Percentiles rank a stretch among this genome's conserved stretches.
These are phyloP conservation scores for Formicarius rufipectus DNA, from an alignment of 2,113 vertebrate genomes.

Conservation along the genomic window DNA sequence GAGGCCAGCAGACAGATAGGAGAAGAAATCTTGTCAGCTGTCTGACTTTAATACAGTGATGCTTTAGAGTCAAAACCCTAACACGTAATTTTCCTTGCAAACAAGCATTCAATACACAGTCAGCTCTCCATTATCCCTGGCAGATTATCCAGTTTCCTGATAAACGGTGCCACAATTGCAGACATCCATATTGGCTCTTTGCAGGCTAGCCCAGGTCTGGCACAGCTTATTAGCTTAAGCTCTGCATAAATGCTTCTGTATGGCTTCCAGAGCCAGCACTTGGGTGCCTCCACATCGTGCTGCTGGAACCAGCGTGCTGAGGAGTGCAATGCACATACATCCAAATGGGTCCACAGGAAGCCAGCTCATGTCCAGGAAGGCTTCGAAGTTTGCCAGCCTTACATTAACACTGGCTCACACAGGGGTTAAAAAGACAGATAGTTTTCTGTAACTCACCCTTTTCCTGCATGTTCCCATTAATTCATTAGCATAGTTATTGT, in stretches of 20 bases:
- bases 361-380: not conserved
- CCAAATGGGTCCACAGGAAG: not conserved
- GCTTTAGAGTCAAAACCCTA: conserved; percentile 30
- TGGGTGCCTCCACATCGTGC: fast-evolving
- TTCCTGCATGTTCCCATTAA: conserved; percentile 46
- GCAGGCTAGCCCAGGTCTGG: conserved; percentile 36
- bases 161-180: conserved; percentile 43
- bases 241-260: conserved; percentile 31
- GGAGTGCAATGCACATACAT: not conserved
- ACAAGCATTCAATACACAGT: conserved; percentile 17
- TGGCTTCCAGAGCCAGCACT: not conserved
- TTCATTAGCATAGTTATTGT: conserved; percentile 63
- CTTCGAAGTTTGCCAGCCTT: not conserved
- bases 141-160: conserved; percentile 58
- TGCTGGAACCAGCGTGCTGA: not conserved
- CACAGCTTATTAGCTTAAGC: conserved; percentile 55
- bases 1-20: conserved; percentile 14
- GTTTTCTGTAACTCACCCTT: conserved; percentile 38
- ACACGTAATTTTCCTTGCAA: conserved; percentile 39
- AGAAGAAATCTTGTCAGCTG: conserved; percentile 38
- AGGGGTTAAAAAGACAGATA: conserved; percentile 48
- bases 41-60: conserved; percentile 39
- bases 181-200: conserved; percentile 31
- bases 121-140: conserved; percentile 51
- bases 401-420: not conserved